Conservation (phyloP, 2,888 invertebrate genomes). For the Parnassius orleans region DNA sequence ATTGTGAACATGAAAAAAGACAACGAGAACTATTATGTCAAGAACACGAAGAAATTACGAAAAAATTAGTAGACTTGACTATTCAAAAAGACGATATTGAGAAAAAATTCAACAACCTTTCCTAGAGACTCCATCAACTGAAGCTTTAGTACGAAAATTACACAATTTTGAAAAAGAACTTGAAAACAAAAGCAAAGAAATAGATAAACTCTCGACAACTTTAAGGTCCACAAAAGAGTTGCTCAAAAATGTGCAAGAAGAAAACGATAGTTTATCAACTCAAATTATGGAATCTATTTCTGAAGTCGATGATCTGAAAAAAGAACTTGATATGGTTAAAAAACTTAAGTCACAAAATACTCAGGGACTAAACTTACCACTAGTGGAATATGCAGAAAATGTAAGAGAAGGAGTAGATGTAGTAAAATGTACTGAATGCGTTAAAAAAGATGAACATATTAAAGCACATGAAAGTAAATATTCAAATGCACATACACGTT, state of each 20-base stretch:
- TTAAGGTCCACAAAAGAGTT: constrained; percentile 45
- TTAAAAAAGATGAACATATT: constrained; percentile 44
- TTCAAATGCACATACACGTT: constrained; percentile 41
- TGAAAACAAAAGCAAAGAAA: constrained; percentile 44
- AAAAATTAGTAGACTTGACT: constrained; percentile 43
- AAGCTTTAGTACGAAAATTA: constrained; percentile 51
- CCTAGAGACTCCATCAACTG: constrained; percentile 52
- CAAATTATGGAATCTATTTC: constrained; percentile 81
- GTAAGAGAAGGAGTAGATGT: constrained; percentile 17
- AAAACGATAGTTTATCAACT: constrained; percentile 78
- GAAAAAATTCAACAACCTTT: constrained; percentile 51
- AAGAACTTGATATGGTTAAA: constrained; percentile 52
- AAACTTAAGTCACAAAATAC: constrained; percentile 38
- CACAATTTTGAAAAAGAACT: constrained; percentile 51
- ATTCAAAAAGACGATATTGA: constrained; percentile 49
- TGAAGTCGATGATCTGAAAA: constrained; percentile 74
- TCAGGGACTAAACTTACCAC: background rate
- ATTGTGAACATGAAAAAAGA: constrained; percentile 36
- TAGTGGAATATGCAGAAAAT: background rate
- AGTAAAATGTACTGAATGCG: constrained; percentile 43
- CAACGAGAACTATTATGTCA: constrained; percentile 36
- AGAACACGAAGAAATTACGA: constrained; percentile 41
- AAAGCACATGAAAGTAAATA: constrained; percentile 37
- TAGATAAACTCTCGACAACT: constrained; percentile 42
- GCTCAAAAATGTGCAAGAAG: constrained; percentile 65